Evolutionary conservation across 2,797 vertebrate species (phyloP), one percentile per base, ranked within the genome.

Genomic region (Diplodus puntazzo): DNA sequence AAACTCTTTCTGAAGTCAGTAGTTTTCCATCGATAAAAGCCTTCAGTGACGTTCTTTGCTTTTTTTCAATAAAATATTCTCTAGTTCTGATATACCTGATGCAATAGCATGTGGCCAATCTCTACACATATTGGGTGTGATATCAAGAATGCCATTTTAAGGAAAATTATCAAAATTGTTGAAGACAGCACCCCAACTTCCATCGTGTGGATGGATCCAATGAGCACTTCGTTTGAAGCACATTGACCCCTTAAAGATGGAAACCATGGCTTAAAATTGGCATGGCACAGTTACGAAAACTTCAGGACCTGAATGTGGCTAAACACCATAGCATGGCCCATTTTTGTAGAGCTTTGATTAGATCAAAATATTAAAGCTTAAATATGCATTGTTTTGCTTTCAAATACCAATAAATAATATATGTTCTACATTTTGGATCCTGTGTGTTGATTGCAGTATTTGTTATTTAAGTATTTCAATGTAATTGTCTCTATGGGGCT

Each of bases 351-450:
- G 3, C 66, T 73, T 64, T 42, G 18, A 46, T 69, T 14, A 30
- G 4, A 27, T 30, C 11, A 46, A 46, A 75, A 4, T n/a, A 4
- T 23, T n/a, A 34, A 66, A 45, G 17, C 25, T 42, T 60, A 21
- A 68, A 71, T 42, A 23, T 66, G 23, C 7, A 46, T 6, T 5
- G 11, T 73, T 73, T 67, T 65, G 10, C 52, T 52, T 69, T 58
- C 5, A 73, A 64, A 57, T 10, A 23, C 12, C 43, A 83, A 75
- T 65, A 62, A 81, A 77, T 5, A 30, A 55, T 0, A 45, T 21
- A 30, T 25, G 25, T 25, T 54, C 20, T 75, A 50, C 20, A 13
- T 42, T 8, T 8, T 13, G 49, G 4, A 43, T 20, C 21, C 52
- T 13, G 49, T 62, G 39, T 66, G 52, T 50, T 77, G 10, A 48